phyloP scores from a whole-genome alignment of 1,140 invertebrate genomes.

The Pantala flavescens region DNA sequence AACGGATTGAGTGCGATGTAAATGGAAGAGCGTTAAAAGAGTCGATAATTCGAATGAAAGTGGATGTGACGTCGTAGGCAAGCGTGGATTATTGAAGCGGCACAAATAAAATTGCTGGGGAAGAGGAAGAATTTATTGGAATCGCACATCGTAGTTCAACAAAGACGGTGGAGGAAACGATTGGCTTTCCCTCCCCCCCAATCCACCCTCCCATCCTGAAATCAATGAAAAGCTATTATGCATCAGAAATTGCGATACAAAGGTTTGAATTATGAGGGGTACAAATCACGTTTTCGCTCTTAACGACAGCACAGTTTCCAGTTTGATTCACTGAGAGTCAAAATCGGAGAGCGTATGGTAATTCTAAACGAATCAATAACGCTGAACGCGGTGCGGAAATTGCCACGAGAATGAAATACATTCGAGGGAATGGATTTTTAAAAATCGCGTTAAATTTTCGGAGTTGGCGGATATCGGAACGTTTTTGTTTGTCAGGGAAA shows the following conservation, averaged over 20 bases:
- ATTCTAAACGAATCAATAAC: neutral
- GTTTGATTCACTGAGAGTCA: conserved; percentile 1
- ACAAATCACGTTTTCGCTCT: neutral
- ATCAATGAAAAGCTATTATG: conserved; percentile 10
- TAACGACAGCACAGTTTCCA: neutral
- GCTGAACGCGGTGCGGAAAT: neutral
- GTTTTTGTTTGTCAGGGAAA: too few species aligned
- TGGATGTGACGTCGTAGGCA: too few species aligned
- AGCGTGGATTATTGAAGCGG: too few species aligned
- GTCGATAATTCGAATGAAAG: too few species aligned
- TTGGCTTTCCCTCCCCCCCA: neutral
- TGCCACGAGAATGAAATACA: neutral
- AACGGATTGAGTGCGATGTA: too few species aligned
- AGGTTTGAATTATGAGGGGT: conserved; percentile 1
- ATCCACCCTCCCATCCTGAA: neutral
- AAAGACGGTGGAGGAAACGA: too few species aligned
- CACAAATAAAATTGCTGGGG: too few species aligned
- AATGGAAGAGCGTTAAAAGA: too few species aligned
- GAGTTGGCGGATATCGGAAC: too few species aligned
- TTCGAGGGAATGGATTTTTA: neutral
- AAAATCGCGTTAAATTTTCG: too few species aligned
- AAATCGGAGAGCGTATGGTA: neutral
- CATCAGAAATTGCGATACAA: conserved; percentile 1
- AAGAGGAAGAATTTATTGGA: too few species aligned
- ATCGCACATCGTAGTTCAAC: too few species aligned